Conservation (phyloP, 2,113 vertebrate species). For the Verasper variegatus region DNA sequence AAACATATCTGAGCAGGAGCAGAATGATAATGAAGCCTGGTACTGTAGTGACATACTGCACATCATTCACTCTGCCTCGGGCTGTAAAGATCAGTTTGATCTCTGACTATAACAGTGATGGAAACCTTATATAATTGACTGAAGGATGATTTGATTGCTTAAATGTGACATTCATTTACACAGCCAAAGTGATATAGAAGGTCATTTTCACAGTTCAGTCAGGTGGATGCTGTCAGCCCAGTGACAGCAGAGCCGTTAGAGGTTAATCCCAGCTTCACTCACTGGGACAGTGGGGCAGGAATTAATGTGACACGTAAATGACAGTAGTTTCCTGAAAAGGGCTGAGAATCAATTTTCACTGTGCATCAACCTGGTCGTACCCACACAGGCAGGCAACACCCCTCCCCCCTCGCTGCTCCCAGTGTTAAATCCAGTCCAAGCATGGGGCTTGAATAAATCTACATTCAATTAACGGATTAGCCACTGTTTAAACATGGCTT, state of each 20-base stretch:
- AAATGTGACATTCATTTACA: constrained; percentile 67
- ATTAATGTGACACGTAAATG: constrained; percentile 70
- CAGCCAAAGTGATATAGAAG: constrained; percentile 53
- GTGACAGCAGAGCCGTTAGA: neutral
- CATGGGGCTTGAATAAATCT: constrained; percentile 83
- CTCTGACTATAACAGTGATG: constrained; percentile 48
- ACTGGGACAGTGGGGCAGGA: constrained; percentile 45
- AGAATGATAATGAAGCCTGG: constrained; percentile 39
- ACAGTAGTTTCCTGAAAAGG: constrained; percentile 74
- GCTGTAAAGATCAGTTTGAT: constrained; percentile 31
- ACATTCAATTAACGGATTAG: constrained; percentile 86
- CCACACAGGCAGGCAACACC: constrained; percentile 52
- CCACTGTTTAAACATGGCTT: constrained; percentile 82
- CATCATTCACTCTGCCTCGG: constrained; percentile 16
- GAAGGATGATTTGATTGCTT: constrained; percentile 54
- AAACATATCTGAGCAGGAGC: constrained; percentile 59
- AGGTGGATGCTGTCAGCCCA: constrained; percentile 31
- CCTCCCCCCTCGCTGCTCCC: constrained; percentile 40
- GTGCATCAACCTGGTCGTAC: constrained; percentile 65
- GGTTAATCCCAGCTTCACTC: constrained; percentile 64
- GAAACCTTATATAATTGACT: constrained; percentile 59
- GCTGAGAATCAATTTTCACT: constrained; percentile 78
- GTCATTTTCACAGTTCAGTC: constrained; percentile 47
- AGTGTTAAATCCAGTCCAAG: constrained; percentile 80
- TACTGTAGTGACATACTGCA: constrained; percentile 10